phyloP scores from a whole-genome alignment of 2,113 vertebrate species.

The Psittacara wagleri region DNA sequence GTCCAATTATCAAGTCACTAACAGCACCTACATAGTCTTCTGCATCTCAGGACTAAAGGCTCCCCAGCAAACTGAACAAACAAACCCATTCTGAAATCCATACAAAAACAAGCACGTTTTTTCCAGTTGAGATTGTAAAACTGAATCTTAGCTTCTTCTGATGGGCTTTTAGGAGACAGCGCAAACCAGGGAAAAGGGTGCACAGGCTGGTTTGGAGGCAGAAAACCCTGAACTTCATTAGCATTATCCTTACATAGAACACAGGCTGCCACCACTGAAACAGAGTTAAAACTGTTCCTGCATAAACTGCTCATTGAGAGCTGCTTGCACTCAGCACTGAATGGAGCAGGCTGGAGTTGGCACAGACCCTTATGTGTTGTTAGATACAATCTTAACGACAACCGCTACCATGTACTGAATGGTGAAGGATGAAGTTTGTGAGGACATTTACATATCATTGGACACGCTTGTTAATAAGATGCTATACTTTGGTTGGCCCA shows the following conservation, averaged over 20 bases:
- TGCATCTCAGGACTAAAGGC: background rate
- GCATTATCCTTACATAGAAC: background rate
- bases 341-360: slow-evolving; percentile 19
- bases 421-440: slow-evolving; percentile 8
- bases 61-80: background rate
- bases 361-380: background rate
- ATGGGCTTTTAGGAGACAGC: background rate
- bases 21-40: background rate
- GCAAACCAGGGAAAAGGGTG: background rate
- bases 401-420: slow-evolving; percentile 13
- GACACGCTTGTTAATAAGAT: slow-evolving; percentile 27
- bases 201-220: background rate
- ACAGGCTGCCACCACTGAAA: slow-evolving; percentile 5
- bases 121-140: background rate
- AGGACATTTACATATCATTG: slow-evolving; percentile 18
- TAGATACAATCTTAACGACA: slow-evolving; percentile 26
- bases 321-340: background rate
- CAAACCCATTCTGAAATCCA: background rate
- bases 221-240: slow-evolving; percentile 28
- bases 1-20: background rate
- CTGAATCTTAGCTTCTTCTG: background rate
- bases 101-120: background rate
- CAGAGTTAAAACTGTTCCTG: background rate
- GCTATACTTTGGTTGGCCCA: background rate
- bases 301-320: slow-evolving; percentile 34